Evolutionary conservation across 2,888 invertebrate species (phyloP).

Genomic region (Anaspis maculata): DNA sequence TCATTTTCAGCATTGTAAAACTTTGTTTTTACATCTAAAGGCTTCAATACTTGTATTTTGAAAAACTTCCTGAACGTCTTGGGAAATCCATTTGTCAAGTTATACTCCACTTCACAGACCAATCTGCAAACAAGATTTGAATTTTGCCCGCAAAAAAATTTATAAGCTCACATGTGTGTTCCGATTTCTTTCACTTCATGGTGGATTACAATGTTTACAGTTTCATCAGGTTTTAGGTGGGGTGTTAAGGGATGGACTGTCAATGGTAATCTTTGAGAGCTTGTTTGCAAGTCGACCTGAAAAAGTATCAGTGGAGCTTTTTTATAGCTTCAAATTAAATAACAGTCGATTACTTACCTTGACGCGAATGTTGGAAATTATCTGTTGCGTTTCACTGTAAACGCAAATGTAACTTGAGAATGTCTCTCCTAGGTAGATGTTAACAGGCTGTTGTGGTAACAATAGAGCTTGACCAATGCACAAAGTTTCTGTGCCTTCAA

Average conservation of each 20-base stretch:
- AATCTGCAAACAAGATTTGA: slow-evolving; percentile 64
- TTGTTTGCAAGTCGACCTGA: slow-evolving; percentile 89
- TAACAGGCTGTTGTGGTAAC: slow-evolving; percentile 94
- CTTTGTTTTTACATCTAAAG: slow-evolving; percentile 96
- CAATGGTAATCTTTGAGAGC: slow-evolving; percentile 76
- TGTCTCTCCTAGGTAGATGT: slow-evolving; percentile 96
- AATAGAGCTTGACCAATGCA: slow-evolving; percentile 85
- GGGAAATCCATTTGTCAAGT: slow-evolving; percentile 62
- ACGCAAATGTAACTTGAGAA: slow-evolving; percentile 97
- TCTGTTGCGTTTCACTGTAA: slow-evolving; percentile 85
- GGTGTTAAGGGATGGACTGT: slow-evolving; percentile 57
- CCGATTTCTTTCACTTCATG: slow-evolving; percentile 99
- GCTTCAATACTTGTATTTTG: slow-evolving; percentile 96
- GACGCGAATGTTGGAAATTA: slow-evolving; percentile 73
- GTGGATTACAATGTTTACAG: slow-evolving; percentile 90
- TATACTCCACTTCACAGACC: slow-evolving; percentile 93
- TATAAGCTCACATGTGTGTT: slow-evolving; percentile 77
- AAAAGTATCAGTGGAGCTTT: slow-evolving; percentile 2
- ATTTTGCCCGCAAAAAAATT: no score
- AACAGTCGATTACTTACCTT: slow-evolving; percentile 64
- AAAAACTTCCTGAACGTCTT: slow-evolving; percentile 94
- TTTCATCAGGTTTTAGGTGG: slow-evolving; percentile 66
- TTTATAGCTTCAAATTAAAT: no score
- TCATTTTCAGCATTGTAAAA: slow-evolving; percentile 90
- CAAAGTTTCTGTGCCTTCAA: slow-evolving; percentile 71